A percentile compares a stretch with the other conserved stretches of the same genome.
phyloP scores from a whole-genome alignment of 2,888 invertebrate genomes.

The Mythimna loreyi region DNA sequence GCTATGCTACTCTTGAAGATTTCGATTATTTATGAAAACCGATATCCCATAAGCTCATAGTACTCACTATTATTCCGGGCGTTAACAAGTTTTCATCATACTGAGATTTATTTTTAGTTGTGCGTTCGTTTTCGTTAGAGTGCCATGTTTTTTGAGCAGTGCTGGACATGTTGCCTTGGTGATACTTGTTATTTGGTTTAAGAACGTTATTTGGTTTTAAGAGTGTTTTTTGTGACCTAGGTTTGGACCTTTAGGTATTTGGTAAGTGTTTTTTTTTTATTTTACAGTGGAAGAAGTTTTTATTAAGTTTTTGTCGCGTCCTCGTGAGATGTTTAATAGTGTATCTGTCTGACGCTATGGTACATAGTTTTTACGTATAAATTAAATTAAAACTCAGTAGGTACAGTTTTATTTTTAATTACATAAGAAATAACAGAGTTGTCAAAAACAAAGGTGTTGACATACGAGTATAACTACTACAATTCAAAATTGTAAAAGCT shows the following conservation, averaged over 20 bases:
- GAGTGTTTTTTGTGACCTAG: constrained; percentile 46
- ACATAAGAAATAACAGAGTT: no score
- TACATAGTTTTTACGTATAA: no score
- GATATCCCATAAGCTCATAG: constrained; percentile 46
- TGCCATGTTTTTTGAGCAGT: constrained; percentile 49
- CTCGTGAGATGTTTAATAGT: no score
- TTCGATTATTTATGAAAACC: constrained; percentile 46
- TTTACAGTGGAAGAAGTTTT: no score
- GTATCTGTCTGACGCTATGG: no score
- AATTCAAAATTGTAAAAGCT: no score
- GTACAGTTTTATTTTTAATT: no score
- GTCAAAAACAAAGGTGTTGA: no score
- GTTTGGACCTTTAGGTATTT: not conserved
- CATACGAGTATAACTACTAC: no score
- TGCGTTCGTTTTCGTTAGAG: constrained; percentile 66
- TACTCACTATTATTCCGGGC: constrained; percentile 62
- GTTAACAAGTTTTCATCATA: constrained; percentile 75
- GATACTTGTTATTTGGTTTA: constrained; percentile 26
- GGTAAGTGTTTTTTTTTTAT: constrained; percentile 29
- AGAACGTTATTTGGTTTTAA: constrained; percentile 38
- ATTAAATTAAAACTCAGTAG: no score
- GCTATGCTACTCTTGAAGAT: not conserved
- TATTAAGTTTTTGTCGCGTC: no score
- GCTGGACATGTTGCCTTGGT: constrained; percentile 49
- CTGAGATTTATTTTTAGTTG: constrained; percentile 76